Evolutionary conservation across 2,888 invertebrate species (phyloP), one percentile per base, ranked within the genome.

Genomic region (Fragum whitleyi): DNA sequence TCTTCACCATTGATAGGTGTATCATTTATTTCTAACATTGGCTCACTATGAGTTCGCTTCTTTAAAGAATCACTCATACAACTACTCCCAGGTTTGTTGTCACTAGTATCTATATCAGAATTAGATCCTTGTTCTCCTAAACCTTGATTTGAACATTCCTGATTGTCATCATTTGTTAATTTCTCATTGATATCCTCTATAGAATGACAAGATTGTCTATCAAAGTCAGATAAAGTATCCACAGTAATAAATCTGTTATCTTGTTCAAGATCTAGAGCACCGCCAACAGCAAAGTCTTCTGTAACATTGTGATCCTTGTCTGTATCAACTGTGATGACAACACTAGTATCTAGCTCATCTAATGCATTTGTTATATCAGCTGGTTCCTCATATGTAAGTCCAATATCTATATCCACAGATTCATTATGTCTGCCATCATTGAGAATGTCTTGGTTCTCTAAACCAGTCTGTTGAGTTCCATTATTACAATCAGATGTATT

Each of bases 171-270:
- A 14, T 47, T 26, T n/a, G 9, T 29, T 19, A 23, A 19, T 39
- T 53, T 51, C 23, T 77, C 70, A n/a, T 14, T 21, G 14, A 80
- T 19, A 55, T 85, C 78, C 53, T 79, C 79, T 51, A 85, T 36
- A 29, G 85, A 79, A 51, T 82, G 81, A 71, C 85, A 85, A 2
- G 74, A 76, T 36, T 14, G 28, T n/a, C 74, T 68, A 21, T 61
- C 74, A 71, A 75, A 75, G 26, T 79, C 74, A 26, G 53, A 42
- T 42, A 39, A 7, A 36, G 21, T 11, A 21, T 23, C 42, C 11
- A 65, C 2, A 39, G 39, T 32, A 47, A 61, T 29, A 29, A 51
- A 42, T 26, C 23, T 23, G 29, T 42, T 16, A 55, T 42, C 69
- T 53, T 21, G 55, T 36, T 29, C 77, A 26, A 62, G 21, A 14